Evolutionary conservation across 2,113 vertebrate genomes (phyloP).

Genomic region (Protomyctophum bolini): DNA sequence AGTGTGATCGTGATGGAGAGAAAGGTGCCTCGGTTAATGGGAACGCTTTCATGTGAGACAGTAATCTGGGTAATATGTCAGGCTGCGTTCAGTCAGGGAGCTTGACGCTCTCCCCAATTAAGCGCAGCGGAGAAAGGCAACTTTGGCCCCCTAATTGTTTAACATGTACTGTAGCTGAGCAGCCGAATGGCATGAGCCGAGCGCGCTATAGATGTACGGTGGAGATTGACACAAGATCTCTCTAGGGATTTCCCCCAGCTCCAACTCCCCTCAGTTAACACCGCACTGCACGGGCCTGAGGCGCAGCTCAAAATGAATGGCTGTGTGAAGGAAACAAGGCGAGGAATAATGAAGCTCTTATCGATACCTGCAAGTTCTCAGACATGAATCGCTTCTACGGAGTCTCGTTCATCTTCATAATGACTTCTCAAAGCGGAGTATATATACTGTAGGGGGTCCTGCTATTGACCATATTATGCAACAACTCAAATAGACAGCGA

Average conservation of each 20-base stretch:
- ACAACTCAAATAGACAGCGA: constrained; percentile 37
- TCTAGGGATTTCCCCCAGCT: constrained; percentile 17
- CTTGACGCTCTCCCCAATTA: constrained; percentile 69
- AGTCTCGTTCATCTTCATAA: constrained; percentile 60
- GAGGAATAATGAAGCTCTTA: constrained; percentile 54
- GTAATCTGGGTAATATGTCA: constrained; percentile 68
- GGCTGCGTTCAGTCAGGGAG: constrained; percentile 36
- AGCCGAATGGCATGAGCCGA: constrained; percentile 30
- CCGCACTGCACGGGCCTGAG: constrained; percentile 14
- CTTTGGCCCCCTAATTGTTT: constrained; percentile 59
- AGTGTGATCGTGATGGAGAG: constrained; percentile 9
- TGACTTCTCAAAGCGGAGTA: constrained; percentile 1
- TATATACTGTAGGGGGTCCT: neutral
- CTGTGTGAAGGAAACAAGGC: neutral
- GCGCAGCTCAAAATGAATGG: constrained; percentile 18
- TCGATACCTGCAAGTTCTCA: constrained; percentile 51
- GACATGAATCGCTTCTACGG: constrained; percentile 43
- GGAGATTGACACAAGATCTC: constrained; percentile 43
- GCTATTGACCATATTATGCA: constrained; percentile 35
- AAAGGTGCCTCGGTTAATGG: constrained; percentile 55
- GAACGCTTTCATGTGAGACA: constrained; percentile 63
- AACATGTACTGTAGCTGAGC: constrained; percentile 41
- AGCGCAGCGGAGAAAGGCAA: constrained; percentile 45
- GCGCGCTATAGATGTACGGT: constrained; percentile 26
- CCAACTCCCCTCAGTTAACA: constrained; percentile 29